These are phyloP conservation scores for Epizoanthus scotinus DNA, from an alignment of 92 coral and sea anemone genomes.

Conservation along the genomic window DNA sequence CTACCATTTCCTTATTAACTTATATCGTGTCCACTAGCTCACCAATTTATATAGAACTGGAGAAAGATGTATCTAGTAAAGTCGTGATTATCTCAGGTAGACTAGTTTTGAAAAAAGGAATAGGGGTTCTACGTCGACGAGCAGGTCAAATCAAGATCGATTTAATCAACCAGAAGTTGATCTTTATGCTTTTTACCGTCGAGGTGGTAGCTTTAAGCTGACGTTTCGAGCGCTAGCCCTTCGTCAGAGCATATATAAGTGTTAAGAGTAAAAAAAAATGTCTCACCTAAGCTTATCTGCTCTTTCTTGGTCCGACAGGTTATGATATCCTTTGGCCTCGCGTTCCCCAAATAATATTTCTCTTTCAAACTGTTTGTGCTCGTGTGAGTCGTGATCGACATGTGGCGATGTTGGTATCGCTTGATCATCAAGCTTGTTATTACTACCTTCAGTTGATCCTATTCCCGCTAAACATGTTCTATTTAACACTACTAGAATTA, in stretches of 20 bases:
- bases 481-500: background rate
- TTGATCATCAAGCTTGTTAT: background rate
- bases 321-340: constrained; percentile 46
- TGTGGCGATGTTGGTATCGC: background rate
- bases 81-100: background rate
- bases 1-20: too few relatives aligned
- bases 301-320: constrained; percentile 45
- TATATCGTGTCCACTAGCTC: too few relatives aligned
- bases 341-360: constrained; percentile 54
- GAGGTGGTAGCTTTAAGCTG: too few relatives aligned
- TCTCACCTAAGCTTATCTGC: constrained; percentile 50
- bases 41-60: background rate
- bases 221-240: too few relatives aligned
- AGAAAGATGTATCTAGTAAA: background rate
- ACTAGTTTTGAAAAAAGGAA: too few relatives aligned
- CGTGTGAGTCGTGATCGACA: constrained; percentile 44
- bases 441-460: background rate
- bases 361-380: constrained; percentile 55
- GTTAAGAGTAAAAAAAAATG: too few relatives aligned
- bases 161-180: too few relatives aligned
- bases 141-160: too few relatives aligned
- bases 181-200: too few relatives aligned
- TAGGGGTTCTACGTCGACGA: too few relatives aligned
- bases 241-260: too few relatives aligned
- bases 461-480: background rate